These are phyloP conservation scores for Boulengeromyrus knoepffleri DNA, from an alignment of 2,113 vertebrate genomes.

Conservation along the genomic window DNA sequence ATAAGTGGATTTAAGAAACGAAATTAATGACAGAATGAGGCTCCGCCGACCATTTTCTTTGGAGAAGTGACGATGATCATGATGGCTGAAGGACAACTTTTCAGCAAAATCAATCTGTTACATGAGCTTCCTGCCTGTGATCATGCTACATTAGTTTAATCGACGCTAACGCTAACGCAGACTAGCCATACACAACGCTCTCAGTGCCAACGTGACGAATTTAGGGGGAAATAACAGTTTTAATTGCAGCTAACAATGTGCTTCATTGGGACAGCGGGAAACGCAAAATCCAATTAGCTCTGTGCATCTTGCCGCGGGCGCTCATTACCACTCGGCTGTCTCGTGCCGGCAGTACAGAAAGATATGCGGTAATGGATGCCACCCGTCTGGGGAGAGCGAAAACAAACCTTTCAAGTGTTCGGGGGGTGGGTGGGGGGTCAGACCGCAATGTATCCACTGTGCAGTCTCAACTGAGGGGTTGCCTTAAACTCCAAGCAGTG, in stretches of 20 bases:
- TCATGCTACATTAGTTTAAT: background rate
- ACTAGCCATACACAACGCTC: background rate
- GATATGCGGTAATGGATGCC: conserved; percentile 6
- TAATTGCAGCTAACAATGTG: conserved; percentile 24
- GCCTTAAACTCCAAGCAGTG: background rate
- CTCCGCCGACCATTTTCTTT: background rate
- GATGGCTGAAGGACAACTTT: background rate
- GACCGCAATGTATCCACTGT: background rate
- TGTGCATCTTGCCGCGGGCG: conserved; percentile 9
- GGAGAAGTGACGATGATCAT: background rate
- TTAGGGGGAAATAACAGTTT: conserved; percentile 18
- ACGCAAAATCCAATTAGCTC: conserved; percentile 21
- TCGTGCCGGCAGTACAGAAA: conserved; percentile 7
- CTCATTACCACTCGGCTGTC: conserved; percentile 13
- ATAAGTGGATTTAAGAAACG: background rate
- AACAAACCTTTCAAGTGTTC: conserved; percentile 1
- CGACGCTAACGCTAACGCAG: background rate
- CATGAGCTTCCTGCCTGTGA: background rate
- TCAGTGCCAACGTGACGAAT: conserved; percentile 9
- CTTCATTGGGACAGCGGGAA: conserved; percentile 19
- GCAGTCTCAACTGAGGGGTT: background rate
- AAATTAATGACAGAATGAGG: background rate
- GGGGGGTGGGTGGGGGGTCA: background rate
- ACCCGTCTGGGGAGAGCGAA: conserved; percentile 12
- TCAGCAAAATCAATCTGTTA: background rate